These are phyloP conservation scores for Lepidurus apus DNA, from an alignment of 1,140 invertebrate genomes.

Conservation along the genomic window DNA sequence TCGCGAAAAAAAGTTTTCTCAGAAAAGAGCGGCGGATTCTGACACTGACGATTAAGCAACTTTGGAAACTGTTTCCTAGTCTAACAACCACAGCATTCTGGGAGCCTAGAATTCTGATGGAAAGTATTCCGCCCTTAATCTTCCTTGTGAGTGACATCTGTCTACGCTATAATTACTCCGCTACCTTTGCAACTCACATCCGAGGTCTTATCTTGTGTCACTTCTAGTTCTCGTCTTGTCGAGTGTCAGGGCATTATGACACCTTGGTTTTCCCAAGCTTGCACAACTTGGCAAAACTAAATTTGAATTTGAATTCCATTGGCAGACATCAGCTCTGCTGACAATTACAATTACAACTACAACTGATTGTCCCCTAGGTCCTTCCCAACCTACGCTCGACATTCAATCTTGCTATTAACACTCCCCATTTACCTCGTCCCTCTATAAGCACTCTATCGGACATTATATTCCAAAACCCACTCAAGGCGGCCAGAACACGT, in stretches of 20 bases:
- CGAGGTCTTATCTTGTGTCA: neutral
- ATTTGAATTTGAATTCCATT: neutral
- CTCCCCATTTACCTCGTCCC: neutral
- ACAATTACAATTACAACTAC: neutral
- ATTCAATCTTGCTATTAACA: conserved; percentile 8
- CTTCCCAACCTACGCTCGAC: neutral
- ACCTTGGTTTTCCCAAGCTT: neutral
- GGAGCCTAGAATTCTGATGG: neutral
- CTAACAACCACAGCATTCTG: neutral
- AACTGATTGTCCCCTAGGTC: neutral
- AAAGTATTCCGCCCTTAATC: neutral
- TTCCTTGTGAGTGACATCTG: conserved; percentile 1
- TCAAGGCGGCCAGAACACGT: too few relatives aligned
- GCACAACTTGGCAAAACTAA: neutral
- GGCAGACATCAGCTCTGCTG: neutral
- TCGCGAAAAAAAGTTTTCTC: neutral
- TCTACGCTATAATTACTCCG: conserved; percentile 15
- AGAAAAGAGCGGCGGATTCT: neutral
- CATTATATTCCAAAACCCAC: too few relatives aligned
- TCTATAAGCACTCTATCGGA: neutral
- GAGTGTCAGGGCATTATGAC: neutral
- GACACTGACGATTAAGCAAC: neutral
- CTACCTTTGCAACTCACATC: neutral
- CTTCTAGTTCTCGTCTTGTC: neutral
- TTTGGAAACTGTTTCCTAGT: neutral